phyloP scores from a whole-genome alignment of 2,113 vertebrate species.

The Galeopterus variegatus region DNA sequence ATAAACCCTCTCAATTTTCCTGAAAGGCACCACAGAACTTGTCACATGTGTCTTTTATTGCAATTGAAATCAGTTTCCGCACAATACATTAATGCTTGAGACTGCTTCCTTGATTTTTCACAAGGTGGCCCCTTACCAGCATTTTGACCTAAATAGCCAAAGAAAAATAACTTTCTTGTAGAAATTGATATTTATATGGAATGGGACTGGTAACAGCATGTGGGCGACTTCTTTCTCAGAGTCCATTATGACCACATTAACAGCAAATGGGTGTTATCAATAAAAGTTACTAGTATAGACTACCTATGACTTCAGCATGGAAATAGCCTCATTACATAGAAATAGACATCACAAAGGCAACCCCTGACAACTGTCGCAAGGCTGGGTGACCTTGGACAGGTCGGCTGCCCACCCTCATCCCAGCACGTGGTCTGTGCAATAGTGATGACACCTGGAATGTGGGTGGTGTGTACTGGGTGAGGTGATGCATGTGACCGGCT shows the following conservation, averaged over 20 bases:
- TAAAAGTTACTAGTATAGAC: background rate
- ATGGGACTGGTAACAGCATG: background rate
- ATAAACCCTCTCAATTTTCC: background rate
- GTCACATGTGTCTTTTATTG: background rate
- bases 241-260: background rate
- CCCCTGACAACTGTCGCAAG: background rate
- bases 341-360: background rate
- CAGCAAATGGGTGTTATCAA: background rate
- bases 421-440: too few species aligned
- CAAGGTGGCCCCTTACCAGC: background rate
- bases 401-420: background rate
- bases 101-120: conserved; percentile 1
- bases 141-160: conserved; percentile 13
- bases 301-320: background rate
- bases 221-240: background rate
- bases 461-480: background rate
- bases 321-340: background rate
- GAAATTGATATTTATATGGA: background rate
- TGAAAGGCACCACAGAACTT: background rate
- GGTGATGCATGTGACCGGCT: too few species aligned
- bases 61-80: background rate
- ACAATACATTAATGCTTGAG: background rate
- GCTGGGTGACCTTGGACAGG: background rate
- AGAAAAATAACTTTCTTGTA: background rate
- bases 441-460: background rate